Evolutionary conservation across 2,888 invertebrate species (phyloP), one percentile per base, ranked within the genome.

Genomic region (Hypomecis punctinalis): DNA sequence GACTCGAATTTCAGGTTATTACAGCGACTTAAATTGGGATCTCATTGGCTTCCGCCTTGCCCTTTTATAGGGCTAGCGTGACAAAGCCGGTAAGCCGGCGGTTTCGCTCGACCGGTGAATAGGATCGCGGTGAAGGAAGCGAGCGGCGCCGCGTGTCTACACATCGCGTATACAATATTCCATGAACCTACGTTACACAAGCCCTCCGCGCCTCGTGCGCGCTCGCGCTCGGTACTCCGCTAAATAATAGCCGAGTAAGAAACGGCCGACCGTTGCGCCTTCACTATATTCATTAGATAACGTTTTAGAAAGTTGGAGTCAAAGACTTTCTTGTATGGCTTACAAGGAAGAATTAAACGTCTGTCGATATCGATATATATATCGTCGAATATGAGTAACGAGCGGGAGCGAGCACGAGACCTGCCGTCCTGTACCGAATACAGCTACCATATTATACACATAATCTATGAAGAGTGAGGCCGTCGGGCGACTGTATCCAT

Each of bases 161-260:
- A 56, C 58, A 59, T 62, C 61, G 62, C 65, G 59, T 63, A 60
- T 63, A 58, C 65, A 64, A 62, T 8, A 39, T 48, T 48, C 57
- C 13, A 53, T 23, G 23, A 23, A 23, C 60, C 10, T 52, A 53
- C 11, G 37, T 23, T 40, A 48, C 39, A 42, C 46, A 33, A 47
- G 47, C 47, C 47, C 47, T 9, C 33, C 47, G 11, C 37, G 51
- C 11, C 58, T 6, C 33, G 46, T 33, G 45, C 43, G 49, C 49
- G 43, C 66, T 47, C 47, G 8, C 23, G 55, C 51, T 54, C 13
- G 37, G 11, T 3, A 8, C 51, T 45, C 3, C 23, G 23, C 23
- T 23, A 23, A 23, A 23, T 3, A 23, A 2, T 23, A 23, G 23
- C 23, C 23, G 23, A 23, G 23, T 23, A 23, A 23, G 23, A 23